These are phyloP conservation scores for Meteorus colon DNA, from an alignment of 2,888 invertebrate species.

Conservation along the genomic window DNA sequence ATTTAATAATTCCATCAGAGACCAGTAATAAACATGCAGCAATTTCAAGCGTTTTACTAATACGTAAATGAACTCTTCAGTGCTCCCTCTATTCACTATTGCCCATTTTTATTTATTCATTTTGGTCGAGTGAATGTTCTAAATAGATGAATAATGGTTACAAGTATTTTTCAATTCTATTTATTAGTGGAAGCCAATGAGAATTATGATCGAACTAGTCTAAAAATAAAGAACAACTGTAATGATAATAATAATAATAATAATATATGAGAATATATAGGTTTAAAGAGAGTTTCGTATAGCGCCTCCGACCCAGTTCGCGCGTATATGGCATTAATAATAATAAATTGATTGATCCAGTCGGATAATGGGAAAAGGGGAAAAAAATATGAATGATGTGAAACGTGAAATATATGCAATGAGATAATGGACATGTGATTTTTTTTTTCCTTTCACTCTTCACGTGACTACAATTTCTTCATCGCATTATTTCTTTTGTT, in stretches of 20 bases:
- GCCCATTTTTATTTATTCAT: not conserved
- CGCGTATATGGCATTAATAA: conserved; percentile 39
- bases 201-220: not conserved
- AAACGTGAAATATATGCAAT: conserved; percentile 2
- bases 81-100: not conserved
- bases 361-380: not conserved
- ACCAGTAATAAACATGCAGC: not conserved
- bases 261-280: conserved; percentile 29
- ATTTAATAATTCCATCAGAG: not conserved
- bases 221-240: not conserved
- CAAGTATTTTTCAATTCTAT: not conserved
- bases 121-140: not conserved
- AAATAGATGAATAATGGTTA: not conserved
- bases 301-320: conserved; percentile 66
- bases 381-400: not conserved
- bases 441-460: not conserved
- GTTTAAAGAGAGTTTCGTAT: conserved; percentile 43
- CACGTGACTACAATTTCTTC: not conserved
- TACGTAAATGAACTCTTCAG: not conserved
- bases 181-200: not conserved
- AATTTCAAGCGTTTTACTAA: not conserved
- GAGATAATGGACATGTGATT: not conserved
- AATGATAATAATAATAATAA: conserved; percentile 14
- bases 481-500: not conserved
- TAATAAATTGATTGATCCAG: conserved; percentile 8